phyloP scores from a whole-genome alignment of 2,113 vertebrate species.

The Hemiprocne comata region DNA sequence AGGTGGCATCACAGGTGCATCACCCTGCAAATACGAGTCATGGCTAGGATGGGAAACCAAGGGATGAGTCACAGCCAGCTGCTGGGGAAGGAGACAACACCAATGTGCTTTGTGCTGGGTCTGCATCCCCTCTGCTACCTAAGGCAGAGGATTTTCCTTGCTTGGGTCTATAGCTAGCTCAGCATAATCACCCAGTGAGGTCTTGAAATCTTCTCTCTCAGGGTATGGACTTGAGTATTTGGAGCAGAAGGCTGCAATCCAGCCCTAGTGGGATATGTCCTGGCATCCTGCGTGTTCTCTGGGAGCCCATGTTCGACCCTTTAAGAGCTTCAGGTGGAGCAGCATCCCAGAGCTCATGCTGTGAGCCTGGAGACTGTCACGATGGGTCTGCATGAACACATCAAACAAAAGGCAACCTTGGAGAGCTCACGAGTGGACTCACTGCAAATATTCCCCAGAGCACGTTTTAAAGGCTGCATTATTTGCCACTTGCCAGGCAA shows the following conservation, averaged over 20 bases:
- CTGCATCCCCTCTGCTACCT: neutral
- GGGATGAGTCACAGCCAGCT: neutral
- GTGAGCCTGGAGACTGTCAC: fast-evolving
- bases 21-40: neutral
- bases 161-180: neutral
- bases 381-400: neutral
- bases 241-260: neutral
- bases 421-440: fast-evolving
- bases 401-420: neutral
- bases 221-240: fast-evolving
- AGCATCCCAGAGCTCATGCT: neutral
- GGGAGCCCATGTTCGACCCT: neutral
- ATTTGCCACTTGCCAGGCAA: neutral
- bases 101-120: neutral
- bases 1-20: neutral
- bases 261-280: neutral
- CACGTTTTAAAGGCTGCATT: neutral
- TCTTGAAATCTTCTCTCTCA: neutral
- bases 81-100: neutral
- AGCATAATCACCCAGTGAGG: neutral
- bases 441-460: neutral
- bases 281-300: neutral
- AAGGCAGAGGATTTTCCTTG: neutral
- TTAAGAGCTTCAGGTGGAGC: neutral
- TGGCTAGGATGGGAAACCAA: neutral